A percentile compares a stretch with the other conserved stretches of the same genome.
Conservation (phyloP, 35 echinoderm and acorn worm genomes). For the Heliocidaris tuberculata region DNA sequence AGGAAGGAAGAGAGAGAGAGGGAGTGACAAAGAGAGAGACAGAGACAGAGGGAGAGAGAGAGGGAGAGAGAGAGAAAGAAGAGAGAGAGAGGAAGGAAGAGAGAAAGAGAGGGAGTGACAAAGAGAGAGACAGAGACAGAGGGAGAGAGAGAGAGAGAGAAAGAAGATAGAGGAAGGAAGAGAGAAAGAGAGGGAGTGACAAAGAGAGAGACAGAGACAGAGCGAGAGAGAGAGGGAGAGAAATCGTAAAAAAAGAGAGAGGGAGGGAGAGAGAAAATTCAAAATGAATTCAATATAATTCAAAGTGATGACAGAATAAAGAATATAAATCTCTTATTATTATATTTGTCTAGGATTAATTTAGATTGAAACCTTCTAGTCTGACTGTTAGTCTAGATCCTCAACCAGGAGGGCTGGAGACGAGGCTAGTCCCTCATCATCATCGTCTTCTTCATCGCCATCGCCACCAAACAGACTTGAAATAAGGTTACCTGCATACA, state of each 20-base stretch:
- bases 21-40: no score
- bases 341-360: not conserved
- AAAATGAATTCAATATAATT: not conserved
- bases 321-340: conserved; percentile 21
- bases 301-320: not conserved
- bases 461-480: conserved; percentile 44
- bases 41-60: no score
- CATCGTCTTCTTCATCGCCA: not conserved
- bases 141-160: no score
- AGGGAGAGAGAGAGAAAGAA: not conserved
- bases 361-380: not conserved
- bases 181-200: not conserved
- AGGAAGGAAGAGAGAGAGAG: not conserved
- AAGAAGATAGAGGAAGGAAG: no score
- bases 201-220: not conserved
- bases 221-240: no score
- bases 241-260: not conserved
- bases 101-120: not conserved
- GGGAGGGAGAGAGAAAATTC: not conserved
- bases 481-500: conserved; percentile 18
- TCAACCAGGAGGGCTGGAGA: not conserved
- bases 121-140: no score
- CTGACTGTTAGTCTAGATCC: not conserved
- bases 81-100: no score
- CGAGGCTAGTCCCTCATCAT: not conserved